Percentiles rank a stretch among this genome's conserved stretches.
Evolutionary conservation across 2,797 vertebrate genomes (phyloP).

Genomic region (Gymnothorax reevesii): DNA sequence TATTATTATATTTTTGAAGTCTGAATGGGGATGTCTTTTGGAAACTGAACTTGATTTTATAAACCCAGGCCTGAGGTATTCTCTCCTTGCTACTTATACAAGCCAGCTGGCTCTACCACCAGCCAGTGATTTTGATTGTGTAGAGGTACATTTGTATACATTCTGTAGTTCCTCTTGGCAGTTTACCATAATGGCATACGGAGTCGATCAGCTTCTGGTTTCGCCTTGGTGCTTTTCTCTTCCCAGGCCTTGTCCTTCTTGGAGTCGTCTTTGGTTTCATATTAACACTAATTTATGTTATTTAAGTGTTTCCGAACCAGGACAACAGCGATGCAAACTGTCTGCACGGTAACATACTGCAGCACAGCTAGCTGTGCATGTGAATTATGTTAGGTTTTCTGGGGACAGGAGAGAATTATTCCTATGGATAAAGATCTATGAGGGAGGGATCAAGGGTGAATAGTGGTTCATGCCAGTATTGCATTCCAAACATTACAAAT

Average conservation of each 20-base stretch:
- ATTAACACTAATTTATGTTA: background rate
- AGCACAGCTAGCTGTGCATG: background rate
- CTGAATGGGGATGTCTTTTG: background rate
- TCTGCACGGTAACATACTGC: background rate
- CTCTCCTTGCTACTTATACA: background rate
- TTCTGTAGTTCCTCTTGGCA: background rate
- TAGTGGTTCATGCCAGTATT: background rate
- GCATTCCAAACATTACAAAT: constrained; percentile 1
- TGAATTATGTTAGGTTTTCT: background rate
- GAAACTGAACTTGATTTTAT: background rate
- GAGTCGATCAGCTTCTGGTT: background rate
- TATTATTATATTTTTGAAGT: background rate
- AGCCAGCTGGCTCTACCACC: background rate
- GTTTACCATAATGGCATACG: background rate
- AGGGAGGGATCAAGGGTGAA: background rate
- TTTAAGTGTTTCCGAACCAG: background rate
- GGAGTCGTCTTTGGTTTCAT: background rate
- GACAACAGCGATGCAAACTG: background rate
- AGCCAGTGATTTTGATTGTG: background rate
- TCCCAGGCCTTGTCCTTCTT: background rate
- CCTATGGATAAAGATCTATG: background rate
- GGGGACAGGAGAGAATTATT: background rate
- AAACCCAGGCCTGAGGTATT: background rate
- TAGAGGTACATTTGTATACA: background rate
- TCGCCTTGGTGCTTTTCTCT: background rate